Conservation (phyloP, 2,113 vertebrate species). For the Poecile atricapillus region DNA sequence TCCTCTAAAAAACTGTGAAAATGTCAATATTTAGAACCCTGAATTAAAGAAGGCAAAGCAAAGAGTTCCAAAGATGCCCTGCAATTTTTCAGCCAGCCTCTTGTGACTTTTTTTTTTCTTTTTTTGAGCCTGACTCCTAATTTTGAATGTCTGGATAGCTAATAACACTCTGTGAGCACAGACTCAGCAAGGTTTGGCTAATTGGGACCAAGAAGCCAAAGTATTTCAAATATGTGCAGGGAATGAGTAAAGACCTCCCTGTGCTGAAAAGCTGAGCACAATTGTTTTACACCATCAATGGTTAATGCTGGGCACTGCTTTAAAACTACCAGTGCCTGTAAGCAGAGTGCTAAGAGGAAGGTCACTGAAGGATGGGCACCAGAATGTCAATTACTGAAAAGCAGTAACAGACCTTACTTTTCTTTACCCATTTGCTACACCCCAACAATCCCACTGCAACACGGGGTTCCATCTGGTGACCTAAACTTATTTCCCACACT, state of each 20-base stretch:
- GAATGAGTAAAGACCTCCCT: background rate
- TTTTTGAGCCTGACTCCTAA: background rate
- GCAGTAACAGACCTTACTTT: background rate
- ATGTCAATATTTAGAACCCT: background rate
- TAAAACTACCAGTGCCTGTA: background rate
- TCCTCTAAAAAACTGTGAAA: background rate
- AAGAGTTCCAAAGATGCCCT: background rate
- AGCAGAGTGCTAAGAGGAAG: background rate
- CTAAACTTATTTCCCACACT: background rate
- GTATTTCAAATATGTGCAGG: background rate
- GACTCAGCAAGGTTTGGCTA: background rate
- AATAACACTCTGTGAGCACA: background rate
- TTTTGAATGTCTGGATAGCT: background rate
- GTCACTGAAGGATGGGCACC: background rate
- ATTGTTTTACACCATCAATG: background rate
- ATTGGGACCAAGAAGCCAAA: conserved; percentile 1
- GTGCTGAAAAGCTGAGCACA: background rate
- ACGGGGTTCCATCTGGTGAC: fast-evolving
- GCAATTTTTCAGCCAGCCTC: background rate
- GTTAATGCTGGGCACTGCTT: background rate
- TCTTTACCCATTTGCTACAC: background rate
- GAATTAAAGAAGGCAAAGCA: background rate
- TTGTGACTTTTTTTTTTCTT: background rate
- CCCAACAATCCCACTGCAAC: fast-evolving
- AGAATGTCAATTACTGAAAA: background rate